Base-by-base conservation (phyloP, 1,140 invertebrate genomes). In the Cyclina sinensis region DNA sequence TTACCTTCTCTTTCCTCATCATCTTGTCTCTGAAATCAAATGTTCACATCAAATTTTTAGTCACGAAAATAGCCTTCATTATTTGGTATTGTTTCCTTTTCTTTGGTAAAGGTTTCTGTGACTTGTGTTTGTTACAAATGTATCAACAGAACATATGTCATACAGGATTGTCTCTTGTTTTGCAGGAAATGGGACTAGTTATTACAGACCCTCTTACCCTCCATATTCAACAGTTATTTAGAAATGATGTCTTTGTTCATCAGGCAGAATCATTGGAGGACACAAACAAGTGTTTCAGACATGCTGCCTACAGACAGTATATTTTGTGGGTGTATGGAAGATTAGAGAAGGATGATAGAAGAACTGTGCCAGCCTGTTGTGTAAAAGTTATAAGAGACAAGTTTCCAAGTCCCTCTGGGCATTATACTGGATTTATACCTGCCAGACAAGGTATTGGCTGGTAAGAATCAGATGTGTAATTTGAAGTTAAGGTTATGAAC, bases 291-390 rank as follows among this genome's bases (percentile, higher is more conserved):
- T 12, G 39, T 16, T 78, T 78, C 21, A 27, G 46, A 14, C 74
- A 78, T 78, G 74, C 74, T 51, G 74, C 74, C 5, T 78, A 78
- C 74, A 43, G 74, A 24, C 74, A 78, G 43, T 78, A 78, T 78
- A 35, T 78, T 30, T 51, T 78, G 18, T 78, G 74, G 74, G 37
- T 78, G 27, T 51, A 48, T 78, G 74, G 74, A 12, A 18, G 37
- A n/a, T 27, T 78, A 43, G 14, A 46, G 74, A 37, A 30, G 21
- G 37, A 43, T 48, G 74, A 51, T 27, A 78, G 74, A 48, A 78
- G 74, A 37, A 73, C n/a, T 48, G 43, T 78, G 43, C 74, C 74
- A 48, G 74, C 74, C 21, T 78, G 74, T 78, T 78, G 46, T 48
- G 74, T 73, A 12, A 32, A 37, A 24, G 30, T 73, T 14, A 73